These are phyloP conservation scores for Synergus japonicus DNA, from an alignment of 2,888 invertebrate species.

Conservation along the genomic window DNA sequence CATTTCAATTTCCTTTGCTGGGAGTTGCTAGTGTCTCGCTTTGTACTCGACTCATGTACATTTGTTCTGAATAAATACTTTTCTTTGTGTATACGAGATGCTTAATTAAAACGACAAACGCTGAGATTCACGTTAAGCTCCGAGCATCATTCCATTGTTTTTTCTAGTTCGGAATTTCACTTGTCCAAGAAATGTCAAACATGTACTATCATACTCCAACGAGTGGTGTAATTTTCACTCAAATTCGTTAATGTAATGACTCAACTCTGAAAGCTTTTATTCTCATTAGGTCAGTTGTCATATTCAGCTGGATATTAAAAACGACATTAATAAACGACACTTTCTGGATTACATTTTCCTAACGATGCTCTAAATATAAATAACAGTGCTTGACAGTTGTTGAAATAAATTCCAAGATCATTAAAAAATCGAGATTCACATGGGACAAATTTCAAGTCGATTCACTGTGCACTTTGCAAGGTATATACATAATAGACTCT, in stretches of 20 bases:
- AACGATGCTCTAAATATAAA: too few relatives aligned
- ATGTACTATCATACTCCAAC: too few relatives aligned
- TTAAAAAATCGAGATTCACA: not conserved
- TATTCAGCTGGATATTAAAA: too few relatives aligned
- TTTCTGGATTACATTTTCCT: too few relatives aligned
- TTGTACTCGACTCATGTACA: conserved; percentile 14
- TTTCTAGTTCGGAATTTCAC: not conserved
- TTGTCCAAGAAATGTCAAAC: not conserved
- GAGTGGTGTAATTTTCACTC: too few relatives aligned
- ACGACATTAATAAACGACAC: too few relatives aligned
- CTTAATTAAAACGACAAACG: conserved; percentile 27
- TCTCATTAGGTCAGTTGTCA: too few relatives aligned
- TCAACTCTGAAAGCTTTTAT: too few relatives aligned
- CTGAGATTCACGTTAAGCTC: not conserved
- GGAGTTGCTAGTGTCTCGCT: conserved; percentile 3
- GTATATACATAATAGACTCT: not conserved
- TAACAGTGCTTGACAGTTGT: too few relatives aligned
- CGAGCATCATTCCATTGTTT: not conserved
- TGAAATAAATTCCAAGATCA: not conserved
- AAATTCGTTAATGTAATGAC: too few relatives aligned
- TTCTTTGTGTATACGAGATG: conserved; percentile 4
- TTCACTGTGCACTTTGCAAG: not conserved
- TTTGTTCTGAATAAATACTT: conserved; percentile 18
- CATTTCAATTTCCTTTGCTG: conserved; percentile 27
- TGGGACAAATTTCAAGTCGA: not conserved